Conservation (phyloP, 53 echinoderm and acorn worm genomes). For the Holothuria leucospilota region DNA sequence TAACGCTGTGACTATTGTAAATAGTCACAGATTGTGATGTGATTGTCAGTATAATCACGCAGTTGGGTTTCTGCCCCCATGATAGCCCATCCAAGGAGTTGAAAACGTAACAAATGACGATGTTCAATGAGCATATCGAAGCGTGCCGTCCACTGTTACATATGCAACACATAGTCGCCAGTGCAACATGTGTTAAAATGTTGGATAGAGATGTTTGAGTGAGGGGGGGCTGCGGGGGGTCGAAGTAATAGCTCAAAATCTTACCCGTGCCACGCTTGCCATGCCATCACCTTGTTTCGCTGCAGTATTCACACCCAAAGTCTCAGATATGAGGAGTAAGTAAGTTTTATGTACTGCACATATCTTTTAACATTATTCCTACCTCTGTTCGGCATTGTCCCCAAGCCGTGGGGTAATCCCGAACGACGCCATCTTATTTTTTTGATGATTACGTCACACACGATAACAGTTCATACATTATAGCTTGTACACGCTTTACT, state of each 20-base stretch:
- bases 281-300: too few relatives aligned
- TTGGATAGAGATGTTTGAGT: background rate
- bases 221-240: background rate
- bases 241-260: background rate
- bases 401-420: too few relatives aligned
- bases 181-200: background rate
- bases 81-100: background rate
- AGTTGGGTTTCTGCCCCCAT: background rate
- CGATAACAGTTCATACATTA: too few relatives aligned
- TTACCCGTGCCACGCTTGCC: too few relatives aligned
- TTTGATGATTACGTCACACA: too few relatives aligned
- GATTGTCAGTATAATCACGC: background rate
- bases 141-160: background rate
- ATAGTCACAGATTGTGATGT: background rate
- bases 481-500: constrained; percentile 25
- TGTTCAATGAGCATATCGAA: background rate
- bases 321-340: too few relatives aligned
- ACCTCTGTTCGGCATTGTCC: constrained; percentile 22
- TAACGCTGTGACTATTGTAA: constrained; percentile 1
- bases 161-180: too few relatives aligned
- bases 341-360: too few relatives aligned
- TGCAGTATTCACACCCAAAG: too few relatives aligned
- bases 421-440: too few relatives aligned
- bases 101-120: constrained; percentile 16
- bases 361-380: constrained; percentile 17